Evolutionary conservation across 2,888 invertebrate species (phyloP).

Genomic region (Gasteruption jaculator): DNA sequence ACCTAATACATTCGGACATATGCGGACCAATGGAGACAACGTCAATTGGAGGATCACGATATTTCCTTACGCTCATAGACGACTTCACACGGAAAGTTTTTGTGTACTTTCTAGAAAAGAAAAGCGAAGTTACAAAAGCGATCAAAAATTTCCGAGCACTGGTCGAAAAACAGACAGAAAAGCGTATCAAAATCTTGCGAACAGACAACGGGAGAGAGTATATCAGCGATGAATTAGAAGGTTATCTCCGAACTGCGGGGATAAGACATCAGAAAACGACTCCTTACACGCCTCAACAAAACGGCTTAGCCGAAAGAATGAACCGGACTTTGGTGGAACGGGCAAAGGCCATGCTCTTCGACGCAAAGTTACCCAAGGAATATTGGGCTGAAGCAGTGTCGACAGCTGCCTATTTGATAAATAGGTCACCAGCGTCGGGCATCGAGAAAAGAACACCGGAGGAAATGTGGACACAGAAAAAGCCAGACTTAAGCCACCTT

Average conservation of each 20-base stretch:
- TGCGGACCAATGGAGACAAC: slow-evolving; percentile 21
- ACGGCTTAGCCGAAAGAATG: slow-evolving; percentile 16
- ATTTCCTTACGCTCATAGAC: slow-evolving; percentile 22
- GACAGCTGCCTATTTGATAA: slow-evolving; percentile 22
- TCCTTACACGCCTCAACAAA: slow-evolving; percentile 15
- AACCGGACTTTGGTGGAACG: slow-evolving; percentile 19
- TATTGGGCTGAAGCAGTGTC: slow-evolving; percentile 25
- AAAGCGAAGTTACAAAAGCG: slow-evolving; percentile 19
- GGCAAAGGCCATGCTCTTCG: slow-evolving; percentile 21
- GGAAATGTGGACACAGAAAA: slow-evolving; percentile 36
- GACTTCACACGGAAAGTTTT: slow-evolving; percentile 21
- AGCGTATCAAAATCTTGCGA: slow-evolving; percentile 18
- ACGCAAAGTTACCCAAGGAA: slow-evolving; percentile 14
- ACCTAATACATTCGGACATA: slow-evolving; percentile 23
- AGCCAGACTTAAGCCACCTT: slow-evolving; percentile 34
- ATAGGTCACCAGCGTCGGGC: slow-evolving; percentile 15
- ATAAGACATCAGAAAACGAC: slow-evolving; percentile 13
- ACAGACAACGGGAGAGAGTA: slow-evolving; percentile 20
- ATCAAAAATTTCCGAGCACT: slow-evolving; percentile 20
- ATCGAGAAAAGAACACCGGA: slow-evolving; percentile 29
- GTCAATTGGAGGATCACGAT: slow-evolving; percentile 19
- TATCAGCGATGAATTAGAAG: slow-evolving; percentile 2
- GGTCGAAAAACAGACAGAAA: slow-evolving; percentile 19
- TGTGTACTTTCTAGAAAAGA: slow-evolving; percentile 18
- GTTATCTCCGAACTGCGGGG: slow-evolving; percentile 12